phyloP scores from a whole-genome alignment of 23 tunicate species.

The Corella eumyota region DNA sequence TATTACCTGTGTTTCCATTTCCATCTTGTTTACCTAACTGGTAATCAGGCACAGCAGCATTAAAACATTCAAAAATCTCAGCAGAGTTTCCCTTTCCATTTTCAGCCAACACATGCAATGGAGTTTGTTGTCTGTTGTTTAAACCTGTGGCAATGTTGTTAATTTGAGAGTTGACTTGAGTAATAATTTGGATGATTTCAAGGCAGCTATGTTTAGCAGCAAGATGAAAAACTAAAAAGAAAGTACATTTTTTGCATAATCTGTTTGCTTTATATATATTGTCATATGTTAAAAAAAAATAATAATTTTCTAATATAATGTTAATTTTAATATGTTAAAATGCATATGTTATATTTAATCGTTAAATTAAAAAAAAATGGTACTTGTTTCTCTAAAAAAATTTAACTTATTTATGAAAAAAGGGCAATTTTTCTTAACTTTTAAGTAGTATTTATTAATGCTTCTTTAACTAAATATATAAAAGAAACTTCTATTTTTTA shows the following conservation, averaged over 20 bases:
- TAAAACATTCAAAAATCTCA: conserved; percentile 22
- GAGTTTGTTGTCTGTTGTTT: conserved; percentile 46
- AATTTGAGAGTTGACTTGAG: conserved; percentile 24
- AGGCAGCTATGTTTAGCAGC: conserved; percentile 41
- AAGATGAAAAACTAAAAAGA: conserved; percentile 38
- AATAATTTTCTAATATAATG: no score
- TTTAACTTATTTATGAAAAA: no score
- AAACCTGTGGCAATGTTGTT: conserved; percentile 6
- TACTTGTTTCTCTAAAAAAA: no score
- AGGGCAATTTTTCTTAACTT: no score
- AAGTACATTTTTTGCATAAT: background rate
- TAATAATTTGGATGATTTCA: conserved; percentile 26
- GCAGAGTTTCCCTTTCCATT: conserved; percentile 36
- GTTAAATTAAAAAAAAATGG: no score
- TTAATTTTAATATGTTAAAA: no score
- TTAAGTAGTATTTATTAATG: background rate
- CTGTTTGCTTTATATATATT: no score
- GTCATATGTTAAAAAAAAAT: background rate
- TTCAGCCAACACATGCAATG: conserved; percentile 49
- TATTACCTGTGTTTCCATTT: conserved; percentile 61
- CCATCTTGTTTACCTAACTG: conserved; percentile 53
- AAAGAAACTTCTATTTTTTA: background rate
- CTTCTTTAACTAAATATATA: background rate
- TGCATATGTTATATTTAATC: no score
- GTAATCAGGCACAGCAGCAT: conserved; percentile 55